Evolutionary conservation across 2,888 invertebrate species (phyloP).

Genomic region (Lobophora halterata): DNA sequence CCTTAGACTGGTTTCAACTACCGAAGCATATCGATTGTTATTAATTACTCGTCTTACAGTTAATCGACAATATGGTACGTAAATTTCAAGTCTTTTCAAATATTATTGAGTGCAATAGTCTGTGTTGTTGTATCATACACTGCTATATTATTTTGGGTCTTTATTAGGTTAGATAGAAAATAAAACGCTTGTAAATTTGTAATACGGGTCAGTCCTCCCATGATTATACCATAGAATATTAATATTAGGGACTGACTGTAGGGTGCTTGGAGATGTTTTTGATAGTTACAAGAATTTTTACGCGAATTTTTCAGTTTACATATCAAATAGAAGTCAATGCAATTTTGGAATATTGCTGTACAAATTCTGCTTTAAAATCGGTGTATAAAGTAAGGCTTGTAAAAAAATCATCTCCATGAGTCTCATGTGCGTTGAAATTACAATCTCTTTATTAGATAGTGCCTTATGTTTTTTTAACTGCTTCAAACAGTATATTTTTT

Average conservation of each 20-base stretch:
- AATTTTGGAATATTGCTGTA: conserved; percentile 47
- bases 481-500: conserved; percentile 9
- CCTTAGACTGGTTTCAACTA: no score
- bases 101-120: conserved; percentile 1
- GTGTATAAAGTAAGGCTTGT: conserved; percentile 43
- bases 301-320: conserved; percentile 49
- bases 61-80: no score
- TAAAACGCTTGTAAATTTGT: conserved; percentile 12
- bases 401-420: conserved; percentile 44
- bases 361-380: conserved; percentile 43
- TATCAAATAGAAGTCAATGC: conserved; percentile 49
- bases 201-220: conserved; percentile 31
- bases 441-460: conserved; percentile 46
- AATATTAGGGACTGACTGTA: conserved; percentile 36
- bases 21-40: no score
- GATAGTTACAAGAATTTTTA: conserved; percentile 41
- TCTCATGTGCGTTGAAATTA: conserved; percentile 42
- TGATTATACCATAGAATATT: conserved; percentile 37
- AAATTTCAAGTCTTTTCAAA: no score
- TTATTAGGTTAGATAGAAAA: background rate
- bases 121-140: background rate
- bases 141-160: background rate
- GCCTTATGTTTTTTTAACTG: conserved; percentile 55
- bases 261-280: conserved; percentile 52
- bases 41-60: no score